A percentile compares a stretch with the other conserved stretches of the same genome.
Conservation (phyloP, 2,888 invertebrate genomes). For the Acleris sparsana region DNA sequence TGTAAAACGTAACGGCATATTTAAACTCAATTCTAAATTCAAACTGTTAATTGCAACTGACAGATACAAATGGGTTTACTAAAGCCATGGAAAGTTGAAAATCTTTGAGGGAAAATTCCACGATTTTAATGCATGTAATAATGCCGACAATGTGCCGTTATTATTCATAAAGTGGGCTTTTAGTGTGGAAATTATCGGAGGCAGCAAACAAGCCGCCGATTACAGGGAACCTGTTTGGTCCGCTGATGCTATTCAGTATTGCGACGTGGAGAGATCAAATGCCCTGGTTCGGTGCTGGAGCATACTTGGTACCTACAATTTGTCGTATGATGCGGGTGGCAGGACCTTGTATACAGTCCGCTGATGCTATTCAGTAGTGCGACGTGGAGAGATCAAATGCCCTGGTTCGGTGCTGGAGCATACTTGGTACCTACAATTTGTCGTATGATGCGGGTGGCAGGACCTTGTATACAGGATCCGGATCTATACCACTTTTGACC, state of each 20-base stretch:
- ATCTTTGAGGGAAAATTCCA: conserved; percentile 24
- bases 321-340: too few species aligned
- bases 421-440: too few species aligned
- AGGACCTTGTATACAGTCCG: too few species aligned
- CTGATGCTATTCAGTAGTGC: too few species aligned
- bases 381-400: too few species aligned
- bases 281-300: too few species aligned
- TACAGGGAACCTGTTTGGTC: conserved; percentile 51
- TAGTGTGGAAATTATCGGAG: conserved; percentile 59
- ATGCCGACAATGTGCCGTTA: conserved; percentile 45
- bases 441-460: too few species aligned
- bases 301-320: too few species aligned
- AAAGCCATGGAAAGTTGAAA: conserved; percentile 31
- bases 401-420: too few species aligned
- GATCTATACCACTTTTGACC: too few species aligned
- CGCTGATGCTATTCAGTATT: conserved; percentile 41
- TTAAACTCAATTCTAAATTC: conserved; percentile 14
- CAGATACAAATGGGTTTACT: conserved; percentile 10
- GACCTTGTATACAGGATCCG: too few species aligned
- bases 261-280: too few species aligned
- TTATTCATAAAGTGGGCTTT: conserved; percentile 58
- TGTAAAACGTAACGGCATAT: conserved; percentile 16
- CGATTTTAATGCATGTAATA: conserved; percentile 33
- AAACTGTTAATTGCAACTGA: conserved; percentile 18
- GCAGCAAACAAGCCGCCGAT: conserved; percentile 53